Base-by-base conservation (phyloP, 2,113 vertebrate genomes). In the Centrocercus urophasianus region DNA sequence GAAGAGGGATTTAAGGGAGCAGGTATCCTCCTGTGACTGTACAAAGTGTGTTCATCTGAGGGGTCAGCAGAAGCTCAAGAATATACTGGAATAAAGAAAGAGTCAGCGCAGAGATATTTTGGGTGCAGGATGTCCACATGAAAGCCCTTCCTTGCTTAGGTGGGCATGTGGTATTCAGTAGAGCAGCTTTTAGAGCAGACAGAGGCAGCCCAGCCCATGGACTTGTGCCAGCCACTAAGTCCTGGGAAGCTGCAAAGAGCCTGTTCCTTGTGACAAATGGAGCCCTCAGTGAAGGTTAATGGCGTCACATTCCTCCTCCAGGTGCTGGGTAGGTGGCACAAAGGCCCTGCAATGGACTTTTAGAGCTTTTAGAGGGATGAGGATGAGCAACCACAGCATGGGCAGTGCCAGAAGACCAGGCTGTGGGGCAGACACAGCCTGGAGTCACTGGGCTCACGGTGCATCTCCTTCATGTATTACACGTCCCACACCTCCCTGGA, bases 231-330 rank as follows among this genome's bases (percentile, higher is more conserved):
- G 71, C 6, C 25, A 52, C 61, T 32, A 2, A 30, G 17, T 24
- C 64, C 78, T n/a, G 36, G 43, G 21, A 54, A 38, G 57, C 47
- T 92, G 57, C 14, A 11, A 69, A 64, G 43, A 48, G 13, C 28
- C n/a, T 8, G 2, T 43, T 59, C 60, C 36, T 34, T 80, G 45
- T 5, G 60, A 56, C 0, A 3, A 82, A 42, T 38, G 45, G 11
- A 45, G 32, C 36, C 70, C 43, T 17, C 14, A 30, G 70, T 42
- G 15, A 69, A 13, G n/a, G 14, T 11, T 14, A 36, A 54, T 13
- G 64, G 50, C 19, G 52, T 24, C 47, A 30, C 1, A 0, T 8
- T 27, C 0, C 2, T 0, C 40, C 43, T 73, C 24, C 61, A 52
- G 59, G 43, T 9, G 32, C 18, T 54, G 43, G 22, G 6, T 12